Base-by-base conservation (phyloP, 37 sponge, comb jelly and placozoan species). In the Diacarnus erythraeanus region DNA sequence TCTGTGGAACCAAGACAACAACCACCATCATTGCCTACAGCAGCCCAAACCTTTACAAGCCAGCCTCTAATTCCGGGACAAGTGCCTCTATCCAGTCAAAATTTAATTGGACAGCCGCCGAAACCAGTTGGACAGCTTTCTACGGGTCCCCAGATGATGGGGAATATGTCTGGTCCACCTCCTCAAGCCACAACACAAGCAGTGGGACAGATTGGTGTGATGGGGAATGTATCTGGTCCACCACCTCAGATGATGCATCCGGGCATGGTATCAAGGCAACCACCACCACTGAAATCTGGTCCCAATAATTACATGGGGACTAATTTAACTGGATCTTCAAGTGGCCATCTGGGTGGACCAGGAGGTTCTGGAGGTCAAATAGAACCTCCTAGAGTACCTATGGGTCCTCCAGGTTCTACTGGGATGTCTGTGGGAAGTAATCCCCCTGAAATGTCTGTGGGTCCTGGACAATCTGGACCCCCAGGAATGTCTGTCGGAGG, bases 181-280 rank as follows among this genome's bases (percentile, higher is more conserved):
- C 12, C 51, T 47, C 51, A 47, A 12, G 51, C 51, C 12, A n/a
- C n/a, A n/a, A n/a, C n/a, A n/a, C n/a, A n/a, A n/a, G n/a, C n/a
- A n/a, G n/a, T n/a, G n/a, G n/a, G n/a, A n/a, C n/a, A n/a, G n/a
- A n/a, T n/a, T n/a, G n/a, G n/a, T n/a, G n/a, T n/a, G n/a, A n/a
- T n/a, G 12, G 57, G 57, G 57, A 54, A 54, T 54, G 12, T 54
- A 12, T 21, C 57, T 18, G 18, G 57, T 21, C 64, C 64, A 15
- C 64, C 64, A 4, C 64, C 64, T 61, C 64, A 47, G 12, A 47
- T 47, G 51, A 47, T 47, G 51, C 51, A 47, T 47, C 51, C 51
- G 6, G 12, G 51, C 12, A 15, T 12, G 12, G 51, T 47, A 12
- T 12, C 51, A 12, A 12, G 51, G 6, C 51, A 47, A 12, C 10